Conservation (phyloP, 1,140 invertebrate genomes). For the Drosophila bocqueti region DNA sequence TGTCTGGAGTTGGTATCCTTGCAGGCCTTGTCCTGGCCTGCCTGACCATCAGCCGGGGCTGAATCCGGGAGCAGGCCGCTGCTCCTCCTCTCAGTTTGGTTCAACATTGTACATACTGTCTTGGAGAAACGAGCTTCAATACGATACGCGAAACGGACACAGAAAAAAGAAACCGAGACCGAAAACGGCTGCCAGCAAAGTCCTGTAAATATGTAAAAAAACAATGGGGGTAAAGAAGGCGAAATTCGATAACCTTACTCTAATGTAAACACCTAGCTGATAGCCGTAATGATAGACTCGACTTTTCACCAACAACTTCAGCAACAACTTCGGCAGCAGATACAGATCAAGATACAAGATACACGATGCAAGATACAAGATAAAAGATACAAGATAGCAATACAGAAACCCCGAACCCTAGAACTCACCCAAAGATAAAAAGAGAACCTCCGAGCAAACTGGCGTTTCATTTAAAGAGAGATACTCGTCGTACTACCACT, state of each 20-base stretch:
- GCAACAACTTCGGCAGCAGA: slow-evolving; percentile 36
- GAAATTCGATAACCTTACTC: slow-evolving; percentile 57
- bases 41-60: slow-evolving; percentile 51
- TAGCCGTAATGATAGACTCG: slow-evolving; percentile 74
- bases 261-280: slow-evolving; percentile 67
- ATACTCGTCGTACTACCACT: slow-evolving; percentile 37
- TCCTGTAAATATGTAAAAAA: slow-evolving; percentile 72
- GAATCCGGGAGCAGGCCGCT: slow-evolving; percentile 20
- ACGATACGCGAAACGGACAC: slow-evolving; percentile 21
- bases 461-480: slow-evolving; percentile 73
- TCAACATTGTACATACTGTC: slow-evolving; percentile 53
- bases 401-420: slow-evolving; percentile 21
- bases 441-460: slow-evolving; percentile 77
- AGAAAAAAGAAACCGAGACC: slow-evolving; percentile 9
- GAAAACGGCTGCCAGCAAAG: slow-evolving; percentile 31
- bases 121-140: slow-evolving; percentile 76
- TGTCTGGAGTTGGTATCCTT: neutral
- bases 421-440: slow-evolving; percentile 35
- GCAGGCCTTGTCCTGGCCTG: slow-evolving; percentile 10
- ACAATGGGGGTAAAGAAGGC: slow-evolving; percentile 10
- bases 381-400: slow-evolving; percentile 15
- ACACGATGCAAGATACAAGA: slow-evolving; percentile 15
- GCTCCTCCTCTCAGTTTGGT: slow-evolving; percentile 33
- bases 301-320: slow-evolving; percentile 55
- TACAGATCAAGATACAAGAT: slow-evolving; percentile 40